These are phyloP conservation scores for Agapornis canus DNA, from an alignment of 2,797 vertebrate genomes.

Conservation along the genomic window DNA sequence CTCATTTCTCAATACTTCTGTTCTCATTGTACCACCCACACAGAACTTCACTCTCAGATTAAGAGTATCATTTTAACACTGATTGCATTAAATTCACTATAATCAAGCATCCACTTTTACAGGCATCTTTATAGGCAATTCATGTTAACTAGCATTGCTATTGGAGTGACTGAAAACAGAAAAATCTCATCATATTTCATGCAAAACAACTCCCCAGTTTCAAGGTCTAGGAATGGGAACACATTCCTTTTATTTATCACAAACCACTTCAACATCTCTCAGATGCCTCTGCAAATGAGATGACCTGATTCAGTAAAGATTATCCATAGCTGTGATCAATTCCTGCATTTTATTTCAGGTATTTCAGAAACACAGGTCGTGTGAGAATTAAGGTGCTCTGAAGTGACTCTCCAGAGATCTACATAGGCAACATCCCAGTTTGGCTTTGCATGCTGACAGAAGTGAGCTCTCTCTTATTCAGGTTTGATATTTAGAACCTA, in stretches of 20 bases:
- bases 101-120: constrained; percentile 27
- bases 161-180: background rate
- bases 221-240: background rate
- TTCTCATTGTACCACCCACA: background rate
- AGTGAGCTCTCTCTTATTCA: background rate
- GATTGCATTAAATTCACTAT: constrained; percentile 31
- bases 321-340: background rate
- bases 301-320: background rate
- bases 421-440: background rate
- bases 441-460: background rate
- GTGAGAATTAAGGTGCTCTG: background rate
- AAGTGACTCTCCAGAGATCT: background rate
- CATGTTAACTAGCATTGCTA: background rate
- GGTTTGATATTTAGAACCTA: background rate
- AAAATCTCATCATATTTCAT: background rate
- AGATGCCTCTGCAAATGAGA: background rate
- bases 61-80: background rate
- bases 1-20: background rate
- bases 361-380: background rate
- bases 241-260: background rate
- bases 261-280: background rate
- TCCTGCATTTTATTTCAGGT: background rate
- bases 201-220: background rate
- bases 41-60: background rate
- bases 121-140: background rate